These are phyloP conservation scores for Ephialtes manifestator DNA, from an alignment of 2,888 invertebrate genomes.

Conservation along the genomic window DNA sequence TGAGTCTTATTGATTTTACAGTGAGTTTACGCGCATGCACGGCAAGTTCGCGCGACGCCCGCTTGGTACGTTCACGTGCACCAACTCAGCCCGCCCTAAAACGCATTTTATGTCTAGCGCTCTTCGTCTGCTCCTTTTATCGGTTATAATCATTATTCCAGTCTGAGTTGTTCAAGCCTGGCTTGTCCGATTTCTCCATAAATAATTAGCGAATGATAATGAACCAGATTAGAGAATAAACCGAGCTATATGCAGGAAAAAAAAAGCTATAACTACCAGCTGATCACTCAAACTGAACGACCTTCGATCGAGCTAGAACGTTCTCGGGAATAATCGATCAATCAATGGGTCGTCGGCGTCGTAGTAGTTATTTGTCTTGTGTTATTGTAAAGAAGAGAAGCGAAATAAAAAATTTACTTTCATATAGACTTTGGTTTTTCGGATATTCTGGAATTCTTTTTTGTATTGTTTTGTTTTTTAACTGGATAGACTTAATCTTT, in stretches of 20 bases:
- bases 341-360: slow-evolving; percentile 49
- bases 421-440: not conserved
- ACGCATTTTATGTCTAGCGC: slow-evolving; percentile 18
- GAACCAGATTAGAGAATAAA: not conserved
- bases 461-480: not conserved
- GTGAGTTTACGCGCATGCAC: slow-evolving; percentile 57
- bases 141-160: not conserved
- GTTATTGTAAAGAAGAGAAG: not conserved
- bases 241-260: not conserved
- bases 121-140: slow-evolving; percentile 7
- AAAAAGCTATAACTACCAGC: slow-evolving; percentile 22
- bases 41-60: slow-evolving; percentile 21
- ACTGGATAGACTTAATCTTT: too few relatives aligned
- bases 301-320: slow-evolving; percentile 55
- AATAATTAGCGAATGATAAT: not conserved
- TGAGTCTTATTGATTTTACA: slow-evolving; percentile 64
- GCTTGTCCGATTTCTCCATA: not conserved
- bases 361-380: slow-evolving; percentile 15
- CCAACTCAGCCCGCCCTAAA: slow-evolving; percentile 39
- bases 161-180: not conserved
- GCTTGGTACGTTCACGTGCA: slow-evolving; percentile 42
- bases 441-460: not conserved
- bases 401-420: not conserved
- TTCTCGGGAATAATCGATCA: slow-evolving; percentile 53
- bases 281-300: slow-evolving; percentile 58